These are phyloP conservation scores for Magallana ariakensis DNA, from an alignment of 1,140 invertebrate species.

Conservation along the genomic window DNA sequence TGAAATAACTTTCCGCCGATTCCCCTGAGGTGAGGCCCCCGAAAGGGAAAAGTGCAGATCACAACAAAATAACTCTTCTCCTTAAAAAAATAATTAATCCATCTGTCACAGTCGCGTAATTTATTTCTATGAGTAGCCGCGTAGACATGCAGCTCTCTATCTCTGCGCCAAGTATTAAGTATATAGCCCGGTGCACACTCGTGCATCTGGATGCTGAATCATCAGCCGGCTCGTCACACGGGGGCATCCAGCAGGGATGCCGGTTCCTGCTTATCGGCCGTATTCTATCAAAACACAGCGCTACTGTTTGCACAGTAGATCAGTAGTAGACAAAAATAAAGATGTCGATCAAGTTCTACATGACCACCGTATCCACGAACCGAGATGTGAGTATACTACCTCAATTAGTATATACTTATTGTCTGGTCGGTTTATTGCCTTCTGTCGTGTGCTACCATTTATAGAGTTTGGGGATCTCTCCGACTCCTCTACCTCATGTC, in stretches of 20 bases:
- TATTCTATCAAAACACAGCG: neutral
- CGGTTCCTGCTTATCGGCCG: neutral
- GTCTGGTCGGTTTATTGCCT: too few species aligned
- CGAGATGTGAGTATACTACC: neutral
- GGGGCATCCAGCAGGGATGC: conserved; percentile 8
- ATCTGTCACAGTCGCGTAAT: neutral
- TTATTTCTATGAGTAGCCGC: neutral
- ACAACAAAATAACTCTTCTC: neutral
- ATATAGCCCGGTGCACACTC: conserved; percentile 18
- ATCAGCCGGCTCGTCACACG: neutral
- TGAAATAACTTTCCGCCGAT: neutral
- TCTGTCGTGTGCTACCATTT: too few species aligned
- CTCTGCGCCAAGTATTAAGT: neutral
- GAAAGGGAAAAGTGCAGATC: neutral
- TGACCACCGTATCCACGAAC: neutral
- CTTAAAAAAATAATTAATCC: conserved; percentile 18
- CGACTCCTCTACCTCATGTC: too few species aligned
- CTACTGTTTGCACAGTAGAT: conserved; percentile 9
- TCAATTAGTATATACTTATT: neutral
- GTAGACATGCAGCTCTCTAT: neutral
- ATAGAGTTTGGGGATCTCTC: too few species aligned
- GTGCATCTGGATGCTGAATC: conserved; percentile 28
- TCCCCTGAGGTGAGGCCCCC: neutral
- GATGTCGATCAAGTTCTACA: conserved; percentile 14
- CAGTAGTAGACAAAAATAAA: neutral